Evolutionary conservation across 2,797 vertebrate species (phyloP).

Genomic region (Galago senegalensis): DNA sequence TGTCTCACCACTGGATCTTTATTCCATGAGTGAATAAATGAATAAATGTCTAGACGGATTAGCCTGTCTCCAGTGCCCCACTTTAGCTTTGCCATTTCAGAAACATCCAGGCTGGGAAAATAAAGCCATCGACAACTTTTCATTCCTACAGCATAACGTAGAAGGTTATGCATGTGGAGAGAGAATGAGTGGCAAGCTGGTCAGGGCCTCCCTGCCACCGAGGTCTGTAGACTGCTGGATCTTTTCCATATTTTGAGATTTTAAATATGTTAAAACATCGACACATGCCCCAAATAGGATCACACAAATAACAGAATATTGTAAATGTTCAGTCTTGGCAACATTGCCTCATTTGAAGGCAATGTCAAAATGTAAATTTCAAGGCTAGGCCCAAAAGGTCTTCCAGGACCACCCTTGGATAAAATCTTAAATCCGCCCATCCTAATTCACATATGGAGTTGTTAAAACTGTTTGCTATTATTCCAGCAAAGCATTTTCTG

Average conservation of each 20-base stretch:
- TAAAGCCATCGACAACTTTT: not conserved
- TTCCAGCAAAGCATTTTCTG: slow-evolving; percentile 43
- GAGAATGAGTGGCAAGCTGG: not conserved
- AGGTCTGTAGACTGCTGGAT: not conserved
- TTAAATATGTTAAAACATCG: slow-evolving; percentile 13
- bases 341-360: slow-evolving; percentile 46
- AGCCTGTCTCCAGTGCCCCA: not conserved
- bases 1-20: not conserved
- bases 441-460: not conserved
- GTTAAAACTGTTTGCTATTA: slow-evolving; percentile 34
- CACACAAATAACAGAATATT: slow-evolving; percentile 49
- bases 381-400: slow-evolving; percentile 18
- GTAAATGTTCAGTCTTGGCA: slow-evolving; percentile 41
- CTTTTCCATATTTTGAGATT: not conserved
- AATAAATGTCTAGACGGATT: not conserved
- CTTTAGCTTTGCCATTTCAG: not conserved
- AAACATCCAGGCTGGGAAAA: not conserved
- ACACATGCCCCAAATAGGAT: slow-evolving; percentile 14
- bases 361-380: slow-evolving; percentile 58
- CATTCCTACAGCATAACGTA: not conserved
- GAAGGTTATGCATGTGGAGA: not conserved
- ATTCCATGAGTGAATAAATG: not conserved
- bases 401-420: slow-evolving; percentile 36
- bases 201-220: not conserved
- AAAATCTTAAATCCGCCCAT: slow-evolving; percentile 44